A percentile compares a stretch with the other conserved stretches of the same genome.
Conservation (phyloP, 1,140 invertebrate genomes). For the Globodera rostochiensis region DNA sequence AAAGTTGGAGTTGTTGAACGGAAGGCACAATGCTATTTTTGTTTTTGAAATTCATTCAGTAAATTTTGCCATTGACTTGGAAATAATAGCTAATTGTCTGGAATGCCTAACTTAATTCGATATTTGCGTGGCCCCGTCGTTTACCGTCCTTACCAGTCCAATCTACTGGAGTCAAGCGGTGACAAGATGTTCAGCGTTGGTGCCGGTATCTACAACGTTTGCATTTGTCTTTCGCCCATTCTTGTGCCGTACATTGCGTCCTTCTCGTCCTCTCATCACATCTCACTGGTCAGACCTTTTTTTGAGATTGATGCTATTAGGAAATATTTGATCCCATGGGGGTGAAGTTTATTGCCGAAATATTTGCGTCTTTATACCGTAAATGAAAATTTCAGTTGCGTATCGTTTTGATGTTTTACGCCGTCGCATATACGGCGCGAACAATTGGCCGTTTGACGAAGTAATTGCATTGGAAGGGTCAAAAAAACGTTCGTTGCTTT, state of each 20-base stretch:
- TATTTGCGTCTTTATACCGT: too few relatives aligned
- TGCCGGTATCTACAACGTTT: constrained; percentile 14
- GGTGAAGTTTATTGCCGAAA: too few relatives aligned
- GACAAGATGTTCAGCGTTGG: constrained; percentile 17
- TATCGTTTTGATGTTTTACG: constrained; percentile 5
- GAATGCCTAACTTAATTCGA: constrained; percentile 7
- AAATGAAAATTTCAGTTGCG: not conserved
- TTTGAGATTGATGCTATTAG: not conserved
- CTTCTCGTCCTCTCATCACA: not conserved
- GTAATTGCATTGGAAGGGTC: not conserved
- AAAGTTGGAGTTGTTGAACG: too few relatives aligned
- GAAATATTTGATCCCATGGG: too few relatives aligned
- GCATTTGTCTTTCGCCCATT: constrained; percentile 21
- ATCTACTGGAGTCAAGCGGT: constrained; percentile 28
- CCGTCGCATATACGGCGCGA: constrained; percentile 3
- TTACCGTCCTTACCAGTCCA: constrained; percentile 29
- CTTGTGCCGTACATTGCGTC: constrained; percentile 30
- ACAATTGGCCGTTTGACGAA: constrained; percentile 31
- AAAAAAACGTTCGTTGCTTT: constrained; percentile 16
- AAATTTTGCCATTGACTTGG: too few relatives aligned
- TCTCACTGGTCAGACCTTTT: not conserved
- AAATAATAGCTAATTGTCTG: not conserved
- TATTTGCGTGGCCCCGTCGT: constrained; percentile 27
- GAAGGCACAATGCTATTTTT: too few relatives aligned
- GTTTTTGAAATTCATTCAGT: too few relatives aligned